phyloP scores from a whole-genome alignment of 2,888 invertebrate species.

The Zygogramma bicolorata region DNA sequence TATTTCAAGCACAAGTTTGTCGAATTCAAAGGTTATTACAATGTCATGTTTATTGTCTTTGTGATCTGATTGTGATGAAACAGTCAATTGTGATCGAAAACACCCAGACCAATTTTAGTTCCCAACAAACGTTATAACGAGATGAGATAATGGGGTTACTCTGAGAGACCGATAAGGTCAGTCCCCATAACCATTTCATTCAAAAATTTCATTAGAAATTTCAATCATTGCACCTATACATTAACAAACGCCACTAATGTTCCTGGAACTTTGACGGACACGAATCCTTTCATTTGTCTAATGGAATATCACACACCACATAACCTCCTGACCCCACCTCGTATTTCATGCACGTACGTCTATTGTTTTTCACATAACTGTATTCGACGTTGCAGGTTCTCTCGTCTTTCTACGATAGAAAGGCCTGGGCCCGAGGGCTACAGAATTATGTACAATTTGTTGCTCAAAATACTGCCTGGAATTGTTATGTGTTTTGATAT shows the following conservation, averaged over 20 bases:
- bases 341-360: not conserved
- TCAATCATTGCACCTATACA: not conserved
- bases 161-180: too few relatives aligned
- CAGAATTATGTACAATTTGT: conserved; percentile 11
- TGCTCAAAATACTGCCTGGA: conserved; percentile 3
- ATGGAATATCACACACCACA: not conserved
- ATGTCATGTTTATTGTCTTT: too few relatives aligned
- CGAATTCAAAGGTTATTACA: too few relatives aligned
- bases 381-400: not conserved
- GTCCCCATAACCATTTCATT: not conserved
- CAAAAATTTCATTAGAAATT: not conserved
- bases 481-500: conserved; percentile 8
- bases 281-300: not conserved
- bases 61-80: too few relatives aligned
- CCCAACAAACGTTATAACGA: too few relatives aligned
- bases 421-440: not conserved
- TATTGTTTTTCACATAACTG: conserved; percentile 18
- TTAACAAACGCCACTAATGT: not conserved
- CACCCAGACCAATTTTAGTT: too few relatives aligned
- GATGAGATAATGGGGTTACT: too few relatives aligned
- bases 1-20: too few relatives aligned
- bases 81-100: too few relatives aligned
- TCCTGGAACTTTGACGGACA: too few relatives aligned
- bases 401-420: not conserved
- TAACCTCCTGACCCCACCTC: conserved; percentile 1